These are phyloP conservation scores for Pteronotus mesoamericanus DNA, from an alignment of 2,797 vertebrate species.

Conservation along the genomic window DNA sequence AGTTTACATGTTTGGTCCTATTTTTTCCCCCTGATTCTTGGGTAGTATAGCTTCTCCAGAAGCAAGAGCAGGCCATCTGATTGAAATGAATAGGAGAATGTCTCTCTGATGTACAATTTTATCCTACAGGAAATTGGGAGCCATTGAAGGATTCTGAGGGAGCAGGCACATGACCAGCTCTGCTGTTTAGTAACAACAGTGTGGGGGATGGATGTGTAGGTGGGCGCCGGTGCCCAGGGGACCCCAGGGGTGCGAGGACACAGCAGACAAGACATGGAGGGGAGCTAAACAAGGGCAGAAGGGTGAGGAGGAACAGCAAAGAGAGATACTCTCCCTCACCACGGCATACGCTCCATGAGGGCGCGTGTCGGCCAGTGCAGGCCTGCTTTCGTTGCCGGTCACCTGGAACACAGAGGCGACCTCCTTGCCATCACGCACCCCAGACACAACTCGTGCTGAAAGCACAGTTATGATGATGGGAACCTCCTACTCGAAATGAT, in stretches of 20 bases:
- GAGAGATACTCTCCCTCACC: neutral
- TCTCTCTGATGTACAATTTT: neutral
- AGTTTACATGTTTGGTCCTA: neutral
- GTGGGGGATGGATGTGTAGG: neutral
- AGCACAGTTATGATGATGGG: too few species aligned
- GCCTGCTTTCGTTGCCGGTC: neutral
- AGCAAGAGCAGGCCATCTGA: neutral
- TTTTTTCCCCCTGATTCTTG: neutral
- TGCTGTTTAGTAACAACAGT: neutral
- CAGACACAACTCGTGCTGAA: neutral
- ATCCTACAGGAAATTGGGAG: neutral
- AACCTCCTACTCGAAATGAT: neutral
- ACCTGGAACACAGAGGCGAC: rapidly evolving
- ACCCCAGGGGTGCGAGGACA: neutral
- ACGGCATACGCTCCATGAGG: neutral
- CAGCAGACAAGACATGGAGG: neutral
- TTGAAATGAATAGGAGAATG: neutral
- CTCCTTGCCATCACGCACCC: neutral
- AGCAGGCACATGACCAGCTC: neutral
- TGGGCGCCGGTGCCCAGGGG: neutral
- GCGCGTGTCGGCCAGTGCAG: neutral
- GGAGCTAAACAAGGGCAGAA: neutral
- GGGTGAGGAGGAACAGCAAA: too few species aligned
- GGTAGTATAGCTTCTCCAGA: neutral
- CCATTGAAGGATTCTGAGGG: neutral